Conservation (phyloP, 1,140 invertebrate genomes). For the Vanessa tameamea region DNA sequence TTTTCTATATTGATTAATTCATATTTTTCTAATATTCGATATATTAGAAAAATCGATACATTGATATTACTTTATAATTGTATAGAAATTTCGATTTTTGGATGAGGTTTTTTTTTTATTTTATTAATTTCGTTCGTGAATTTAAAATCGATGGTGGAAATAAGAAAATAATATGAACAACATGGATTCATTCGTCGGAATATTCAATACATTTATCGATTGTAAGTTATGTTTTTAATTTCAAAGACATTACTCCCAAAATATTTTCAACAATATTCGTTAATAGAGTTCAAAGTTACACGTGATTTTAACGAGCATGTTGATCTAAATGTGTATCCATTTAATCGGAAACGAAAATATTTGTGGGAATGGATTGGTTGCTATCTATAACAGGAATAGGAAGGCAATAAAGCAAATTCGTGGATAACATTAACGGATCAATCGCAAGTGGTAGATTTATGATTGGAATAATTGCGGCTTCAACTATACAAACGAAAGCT, state of each 20-base stretch:
- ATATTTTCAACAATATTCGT: not conserved
- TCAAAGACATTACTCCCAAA: not conserved
- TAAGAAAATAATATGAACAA: no score
- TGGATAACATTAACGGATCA: constrained; percentile 44
- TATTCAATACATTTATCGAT: no score
- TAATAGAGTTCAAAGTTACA: not conserved
- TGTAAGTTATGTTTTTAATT: not conserved
- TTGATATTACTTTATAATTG: no score
- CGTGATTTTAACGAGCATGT: not conserved
- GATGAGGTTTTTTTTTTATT: no score
- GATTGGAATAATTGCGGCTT: constrained; percentile 14
- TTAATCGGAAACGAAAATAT: constrained; percentile 17
- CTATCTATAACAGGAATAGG: constrained; percentile 46
- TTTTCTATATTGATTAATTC: no score
- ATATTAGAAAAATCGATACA: no score
- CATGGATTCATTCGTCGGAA: no score
- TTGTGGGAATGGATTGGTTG: constrained; percentile 38
- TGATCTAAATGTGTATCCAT: constrained; percentile 15
- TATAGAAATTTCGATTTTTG: no score
- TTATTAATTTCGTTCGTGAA: no score
- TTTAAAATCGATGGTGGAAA: no score
- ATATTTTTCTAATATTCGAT: no score
- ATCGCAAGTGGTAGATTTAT: constrained; percentile 44
- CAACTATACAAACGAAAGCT: not conserved
- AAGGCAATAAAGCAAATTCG: constrained; percentile 31